Evolutionary conservation across 2,888 invertebrate species (phyloP), one percentile per base, ranked within the genome.

Genomic region (Cenopis cana): DNA sequence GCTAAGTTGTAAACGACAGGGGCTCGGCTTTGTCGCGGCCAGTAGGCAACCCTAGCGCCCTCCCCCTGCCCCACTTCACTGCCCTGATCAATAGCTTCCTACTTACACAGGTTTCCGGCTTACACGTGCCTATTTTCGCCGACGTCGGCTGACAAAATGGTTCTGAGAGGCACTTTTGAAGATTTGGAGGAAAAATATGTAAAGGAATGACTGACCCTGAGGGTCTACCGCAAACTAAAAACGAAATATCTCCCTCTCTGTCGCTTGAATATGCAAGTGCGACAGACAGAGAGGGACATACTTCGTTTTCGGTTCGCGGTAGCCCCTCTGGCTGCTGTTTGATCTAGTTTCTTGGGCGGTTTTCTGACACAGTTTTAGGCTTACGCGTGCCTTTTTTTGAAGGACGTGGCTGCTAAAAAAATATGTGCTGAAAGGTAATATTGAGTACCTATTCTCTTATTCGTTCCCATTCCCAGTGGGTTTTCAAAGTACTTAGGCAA

Each of bases 61-160:
- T 52, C 54, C 64, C 67, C 72, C 78, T 75, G 75, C 80, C 76
- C 76, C 75, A 71, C 78, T 72, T 76, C 76, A 79, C 76, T 74
- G 67, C 75, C 74, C 84, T 85, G 86, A 90, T 90, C 90, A 88
- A 90, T 90, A 90, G 82, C 81, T 82, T 84, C 83, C 82, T 83
- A 84, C 85, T 87, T 84, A 82, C 83, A 82, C 77, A 78, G 78
- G 78, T 81, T 85, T 82, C 83, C 85, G 78, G 78, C 77, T 80
- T 81, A 78, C 80, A 81, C 77, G 78, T 79, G 74, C 71, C 76
- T 76, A 72, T 75, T 78, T 76, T 74, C 74, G 77, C 78, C 76
- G 73, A 71, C 55, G 59, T 57, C 74, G 76, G 72, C 69, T 73
- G 50, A 73, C 64, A 66, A 56, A 69, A 55, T 77, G 72, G 62